Evolutionary conservation across 1,140 invertebrate genomes (phyloP), one percentile per base, ranked within the genome.

Genomic region (Onthophagus taurus): DNA sequence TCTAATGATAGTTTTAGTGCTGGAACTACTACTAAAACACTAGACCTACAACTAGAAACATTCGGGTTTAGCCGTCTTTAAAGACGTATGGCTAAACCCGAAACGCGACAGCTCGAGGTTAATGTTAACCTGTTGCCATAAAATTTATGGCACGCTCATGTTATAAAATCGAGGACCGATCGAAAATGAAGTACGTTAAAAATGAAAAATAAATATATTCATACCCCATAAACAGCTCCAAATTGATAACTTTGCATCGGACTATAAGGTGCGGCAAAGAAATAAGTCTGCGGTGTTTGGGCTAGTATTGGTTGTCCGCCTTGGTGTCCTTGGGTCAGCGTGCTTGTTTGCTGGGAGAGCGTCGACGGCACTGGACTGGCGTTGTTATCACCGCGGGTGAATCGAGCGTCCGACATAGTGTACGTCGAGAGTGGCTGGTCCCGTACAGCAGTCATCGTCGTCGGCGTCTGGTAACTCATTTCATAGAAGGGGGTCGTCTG

Each of bases 331-430:
- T 77, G 75, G 29, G 75, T 72, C 17, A 51, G 30, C 14, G 51
- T 58, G 45, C 51, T 59, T 6, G 59, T 60, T 42, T 64, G 60
- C 43, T 55, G 54, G 3, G 59, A 59, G 11, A 59, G 42, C 20
- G 58, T 60, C 12, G 58, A 57, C 12, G 55, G 59, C 31, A 87
- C 85, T 30, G 85, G 84, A 47, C 80, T 83, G 42, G 84, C 83
- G 67, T 87, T 87, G 64, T 83, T 85, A 63, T 89, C 87, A 44
- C 81, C 80, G 56, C 85, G 33, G 33, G 80, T 72, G 63, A 85
- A 83, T 62, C 86, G 78, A 43, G 73, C 81, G 61, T 85, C 83
- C 47, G 72, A 73, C 70, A 76, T 80, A 54, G 80, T 80, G 69
- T 87, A 88, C 45, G 82, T 79, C 17, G 77, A 78, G 26, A 86